Evolutionary conservation across 2,113 vertebrate species (phyloP), one percentile per base, ranked within the genome.

Genomic region (Mesembrinibis cayennensis): DNA sequence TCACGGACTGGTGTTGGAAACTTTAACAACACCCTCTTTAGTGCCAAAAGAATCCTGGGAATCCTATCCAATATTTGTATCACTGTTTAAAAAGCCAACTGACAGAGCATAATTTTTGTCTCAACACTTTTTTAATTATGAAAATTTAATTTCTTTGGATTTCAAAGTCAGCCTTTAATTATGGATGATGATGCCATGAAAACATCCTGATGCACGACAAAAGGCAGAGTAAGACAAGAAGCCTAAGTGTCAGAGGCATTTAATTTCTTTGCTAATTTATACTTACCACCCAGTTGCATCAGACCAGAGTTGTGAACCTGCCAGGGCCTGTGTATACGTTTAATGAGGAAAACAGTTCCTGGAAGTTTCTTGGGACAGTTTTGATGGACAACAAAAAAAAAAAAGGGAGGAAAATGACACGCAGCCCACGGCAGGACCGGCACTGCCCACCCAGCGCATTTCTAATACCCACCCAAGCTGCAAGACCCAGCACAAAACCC

Each of bases 331-430:
- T 2, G 27, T 3, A 10, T 2, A 10, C 2, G 1, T 19, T 30
- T 21, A 3, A 22, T 0, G 2, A 0, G 2, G 25, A 38, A 22
- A 59, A 2, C 6, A 17, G 16, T 2, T 61, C 29, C 22, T 40
- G 9, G 16, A 25, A 30, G 6, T 11, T 65, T 34, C 67, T 13
- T 3, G 12, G 6, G 21, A 4, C 2, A 2, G 44, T 15, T 45
- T 30, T 26, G n/a, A 12, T 4, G 29, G 7, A 10, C 1, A 11
- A 30, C n/a, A 8, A 27, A 26, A 15, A 4, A 11, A 20, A 12
- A 16, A 36, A 17, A 6, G 40, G 2, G 2, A 12, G 10, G 3
- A 25, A 21, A 20, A 20, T 9, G 14, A 13, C 18, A 32, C 0
- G 4, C 34, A 16, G 26, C 16, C 36, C 27, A 12, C 29, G 3